Conservation (phyloP, 2,888 invertebrate species). For the Erynnis tages region DNA sequence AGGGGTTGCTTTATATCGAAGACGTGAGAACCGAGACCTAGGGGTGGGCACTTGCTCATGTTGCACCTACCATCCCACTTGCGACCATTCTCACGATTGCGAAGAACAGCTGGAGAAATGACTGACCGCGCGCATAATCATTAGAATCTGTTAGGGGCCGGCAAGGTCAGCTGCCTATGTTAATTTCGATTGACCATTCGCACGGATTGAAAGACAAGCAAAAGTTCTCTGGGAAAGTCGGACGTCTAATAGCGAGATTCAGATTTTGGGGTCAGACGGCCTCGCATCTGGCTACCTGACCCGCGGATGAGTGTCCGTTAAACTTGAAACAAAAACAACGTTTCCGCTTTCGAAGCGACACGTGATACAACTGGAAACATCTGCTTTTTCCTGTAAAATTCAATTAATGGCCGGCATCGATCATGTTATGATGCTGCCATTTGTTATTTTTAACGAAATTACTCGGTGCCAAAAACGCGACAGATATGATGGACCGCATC, state of each 20-base stretch:
- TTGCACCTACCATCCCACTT: constrained; percentile 61
- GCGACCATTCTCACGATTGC: constrained; percentile 68
- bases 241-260: constrained; percentile 46
- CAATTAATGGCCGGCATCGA: constrained; percentile 47
- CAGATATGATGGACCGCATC: too few species aligned
- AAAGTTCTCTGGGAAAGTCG: constrained; percentile 57
- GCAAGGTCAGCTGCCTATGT: constrained; percentile 71
- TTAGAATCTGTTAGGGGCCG: constrained; percentile 73
- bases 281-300: constrained; percentile 66
- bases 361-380: constrained; percentile 61
- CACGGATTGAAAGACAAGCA: constrained; percentile 46
- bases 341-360: constrained; percentile 58
- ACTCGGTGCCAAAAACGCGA: neutral
- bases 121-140: constrained; percentile 64
- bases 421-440: neutral
- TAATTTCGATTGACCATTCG: constrained; percentile 57
- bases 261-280: constrained; percentile 44
- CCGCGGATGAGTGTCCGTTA: constrained; percentile 56
- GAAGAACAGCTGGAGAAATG: constrained; percentile 56
- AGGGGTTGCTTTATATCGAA: constrained; percentile 58
- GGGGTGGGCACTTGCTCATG: constrained; percentile 72
- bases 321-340: constrained; percentile 59
- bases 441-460: neutral
- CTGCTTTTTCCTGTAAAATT: constrained; percentile 62
- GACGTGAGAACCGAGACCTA: constrained; percentile 72